These are phyloP conservation scores for Paelopatides confundens DNA, from an alignment of 53 echinoderm and acorn worm genomes.

Conservation along the genomic window DNA sequence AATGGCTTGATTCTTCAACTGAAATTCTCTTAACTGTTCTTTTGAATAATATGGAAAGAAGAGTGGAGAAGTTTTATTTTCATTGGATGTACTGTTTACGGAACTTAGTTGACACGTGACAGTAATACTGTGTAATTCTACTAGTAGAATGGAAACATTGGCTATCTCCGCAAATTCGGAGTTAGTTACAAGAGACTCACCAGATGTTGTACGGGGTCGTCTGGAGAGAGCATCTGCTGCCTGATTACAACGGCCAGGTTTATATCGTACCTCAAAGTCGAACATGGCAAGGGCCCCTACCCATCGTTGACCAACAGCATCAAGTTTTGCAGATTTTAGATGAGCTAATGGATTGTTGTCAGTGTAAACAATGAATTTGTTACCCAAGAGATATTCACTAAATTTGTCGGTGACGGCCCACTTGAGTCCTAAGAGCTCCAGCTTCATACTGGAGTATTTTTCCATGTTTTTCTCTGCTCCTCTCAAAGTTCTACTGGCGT, in stretches of 20 bases:
- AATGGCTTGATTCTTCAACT: slow-evolving; percentile 21
- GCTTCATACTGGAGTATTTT: slow-evolving; percentile 51
- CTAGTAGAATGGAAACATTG: neutral
- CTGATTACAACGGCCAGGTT: slow-evolving; percentile 3
- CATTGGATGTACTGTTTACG: too few species aligned
- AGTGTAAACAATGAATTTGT: slow-evolving; percentile 50
- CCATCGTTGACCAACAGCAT: slow-evolving; percentile 56
- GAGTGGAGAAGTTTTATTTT: neutral
- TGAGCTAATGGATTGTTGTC: slow-evolving; percentile 69
- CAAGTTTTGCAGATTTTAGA: slow-evolving; percentile 51
- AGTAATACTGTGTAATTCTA: neutral
- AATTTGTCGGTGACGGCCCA: slow-evolving; percentile 64
- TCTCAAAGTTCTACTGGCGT: slow-evolving; percentile 64
- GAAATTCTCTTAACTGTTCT: slow-evolving; percentile 39
- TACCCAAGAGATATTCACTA: slow-evolving; percentile 50
- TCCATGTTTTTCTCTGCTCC: slow-evolving; percentile 58
- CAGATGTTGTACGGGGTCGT: neutral
- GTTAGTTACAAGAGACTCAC: neutral
- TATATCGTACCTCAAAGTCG: slow-evolving; percentile 54
- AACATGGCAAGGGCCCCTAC: slow-evolving; percentile 48
- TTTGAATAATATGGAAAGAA: neutral
- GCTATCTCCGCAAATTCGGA: neutral
- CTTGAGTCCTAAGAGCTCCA: slow-evolving; percentile 30
- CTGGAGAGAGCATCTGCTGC: slow-evolving; percentile 18
- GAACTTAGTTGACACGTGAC: neutral